Evolutionary conservation across 2,113 vertebrate species (phyloP).

Genomic region (chimpanzee (Pan troglodytes)): NHGRI_mPanTro3-v2.1_pri NC_072411.2:133062001-133062500

Average conservation of each 20-base stretch:
- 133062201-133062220: neutral
- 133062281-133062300: neutral
- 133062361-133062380: neutral
- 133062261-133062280: neutral
- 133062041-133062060: neutral
- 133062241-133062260: neutral
- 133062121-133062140: neutral
- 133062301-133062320: too few species aligned
- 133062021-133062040: neutral
- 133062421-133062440: fast-evolving
- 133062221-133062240: neutral
- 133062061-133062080: neutral
- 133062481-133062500: neutral
- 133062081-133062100: neutral
- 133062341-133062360: too few species aligned
- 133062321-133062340: neutral
- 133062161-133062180: neutral
- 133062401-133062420: neutral
- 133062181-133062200: slow-evolving; percentile 38
- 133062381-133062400: neutral
- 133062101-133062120: neutral
- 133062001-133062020: neutral
- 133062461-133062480: neutral
- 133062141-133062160: neutral
- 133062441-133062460: fast-evolving